Evolutionary conservation across 1,140 invertebrate genomes (phyloP).

Genomic region (Leptopilina clavipes): DNA sequence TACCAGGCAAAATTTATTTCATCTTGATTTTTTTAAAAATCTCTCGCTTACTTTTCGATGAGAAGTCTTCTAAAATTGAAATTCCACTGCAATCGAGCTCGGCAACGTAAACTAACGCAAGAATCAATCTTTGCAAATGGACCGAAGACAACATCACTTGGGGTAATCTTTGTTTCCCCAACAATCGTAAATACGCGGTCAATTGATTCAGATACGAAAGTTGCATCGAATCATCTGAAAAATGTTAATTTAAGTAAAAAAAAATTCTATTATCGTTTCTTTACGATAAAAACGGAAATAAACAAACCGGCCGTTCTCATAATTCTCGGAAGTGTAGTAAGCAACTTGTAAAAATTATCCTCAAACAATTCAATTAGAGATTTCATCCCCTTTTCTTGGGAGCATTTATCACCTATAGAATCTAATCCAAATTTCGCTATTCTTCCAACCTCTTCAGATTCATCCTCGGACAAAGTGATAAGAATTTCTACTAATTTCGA

Average conservation of each 20-base stretch:
- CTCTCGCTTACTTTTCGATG: conserved; percentile 70
- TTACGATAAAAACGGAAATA: conserved; percentile 36
- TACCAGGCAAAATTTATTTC: conserved; percentile 25
- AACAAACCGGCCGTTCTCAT: conserved; percentile 77
- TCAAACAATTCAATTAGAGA: conserved; percentile 75
- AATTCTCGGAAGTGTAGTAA: conserved; percentile 77
- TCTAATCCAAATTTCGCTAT: conserved; percentile 66
- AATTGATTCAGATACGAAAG: conserved; percentile 76
- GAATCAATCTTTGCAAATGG: conserved; percentile 74
- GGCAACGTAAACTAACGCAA: conserved; percentile 75
- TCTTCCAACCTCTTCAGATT: conserved; percentile 70
- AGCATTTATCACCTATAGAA: conserved; percentile 66
- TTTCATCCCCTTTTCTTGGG: conserved; percentile 60
- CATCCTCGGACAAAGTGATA: conserved; percentile 78
- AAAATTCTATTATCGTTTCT: conserved; percentile 8
- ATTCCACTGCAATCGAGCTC: conserved; percentile 75
- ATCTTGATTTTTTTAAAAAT: not conserved
- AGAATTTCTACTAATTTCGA: conserved; percentile 76
- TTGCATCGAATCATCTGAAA: conserved; percentile 77
- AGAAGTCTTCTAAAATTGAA: conserved; percentile 75
- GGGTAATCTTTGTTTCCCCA: conserved; percentile 75
- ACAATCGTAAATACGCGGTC: conserved; percentile 77
- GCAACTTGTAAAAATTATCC: conserved; percentile 76
- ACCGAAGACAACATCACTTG: conserved; percentile 73
- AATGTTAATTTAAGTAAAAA: conserved; percentile 26